Evolutionary conservation across 2,888 invertebrate species (phyloP).

Genomic region (Teleogryllus oceanicus): DNA sequence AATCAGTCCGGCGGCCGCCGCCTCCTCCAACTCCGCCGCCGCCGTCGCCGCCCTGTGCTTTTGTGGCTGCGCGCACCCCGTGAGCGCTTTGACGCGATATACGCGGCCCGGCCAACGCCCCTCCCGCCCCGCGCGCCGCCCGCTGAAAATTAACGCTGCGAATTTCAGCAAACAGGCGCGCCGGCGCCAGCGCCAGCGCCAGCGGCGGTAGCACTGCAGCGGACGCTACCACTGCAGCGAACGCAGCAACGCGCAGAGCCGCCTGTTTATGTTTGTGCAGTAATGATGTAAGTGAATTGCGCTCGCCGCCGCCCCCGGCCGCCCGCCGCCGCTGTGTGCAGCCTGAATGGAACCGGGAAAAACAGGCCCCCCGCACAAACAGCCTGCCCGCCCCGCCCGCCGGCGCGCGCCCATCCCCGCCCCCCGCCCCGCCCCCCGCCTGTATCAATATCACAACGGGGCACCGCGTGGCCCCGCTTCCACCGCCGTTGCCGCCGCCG

Average conservation of each 20-base stretch:
- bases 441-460: background rate
- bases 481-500: background rate
- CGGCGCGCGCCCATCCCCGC: background rate
- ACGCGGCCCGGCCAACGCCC: background rate
- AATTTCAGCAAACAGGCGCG: constrained; percentile 1
- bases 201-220: background rate
- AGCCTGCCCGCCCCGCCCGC: background rate
- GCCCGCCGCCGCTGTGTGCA: background rate
- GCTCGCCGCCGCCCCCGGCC: background rate
- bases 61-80: background rate
- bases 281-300: constrained; percentile 18
- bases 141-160: background rate
- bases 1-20: background rate
- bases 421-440: background rate
- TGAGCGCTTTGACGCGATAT: background rate
- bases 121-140: background rate
- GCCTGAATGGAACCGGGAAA: constrained; percentile 10
- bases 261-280: constrained; percentile 10
- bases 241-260: background rate
- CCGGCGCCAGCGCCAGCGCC: background rate
- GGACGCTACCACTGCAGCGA: background rate
- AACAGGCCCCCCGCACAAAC: background rate
- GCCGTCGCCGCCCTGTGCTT: background rate
- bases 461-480: background rate
- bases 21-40: background rate